phyloP scores from a whole-genome alignment of 2,797 vertebrate species.

The Silurus aristotelis region DNA sequence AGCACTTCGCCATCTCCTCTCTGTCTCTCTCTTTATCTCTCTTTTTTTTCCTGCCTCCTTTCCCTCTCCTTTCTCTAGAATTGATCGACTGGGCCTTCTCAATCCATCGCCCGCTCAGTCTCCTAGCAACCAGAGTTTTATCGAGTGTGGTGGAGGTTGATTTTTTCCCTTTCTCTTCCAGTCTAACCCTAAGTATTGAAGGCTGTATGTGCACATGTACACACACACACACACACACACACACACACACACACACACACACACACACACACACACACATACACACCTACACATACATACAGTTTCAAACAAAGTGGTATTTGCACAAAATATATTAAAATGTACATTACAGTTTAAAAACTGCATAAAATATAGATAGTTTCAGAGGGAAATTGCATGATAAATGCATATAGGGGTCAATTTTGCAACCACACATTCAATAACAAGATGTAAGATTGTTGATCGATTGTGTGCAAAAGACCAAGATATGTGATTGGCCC shows the following conservation, averaged over 20 bases:
- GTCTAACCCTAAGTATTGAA: conserved; percentile 63
- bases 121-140: conserved; percentile 83
- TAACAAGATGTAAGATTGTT: background rate
- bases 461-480: background rate
- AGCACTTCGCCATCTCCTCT: conserved; percentile 16
- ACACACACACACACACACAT: background rate
- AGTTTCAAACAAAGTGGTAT: background rate
- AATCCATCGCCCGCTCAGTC: conserved; percentile 84
- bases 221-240: background rate
- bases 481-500: background rate
- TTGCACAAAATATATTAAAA: conserved; percentile 25
- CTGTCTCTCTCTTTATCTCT: background rate
- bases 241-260: background rate
- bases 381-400: too few relatives aligned
- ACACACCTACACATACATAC: background rate
- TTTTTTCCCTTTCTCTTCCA: conserved; percentile 34
- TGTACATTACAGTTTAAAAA: background rate
- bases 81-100: conserved; percentile 83
- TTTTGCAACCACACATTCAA: background rate
- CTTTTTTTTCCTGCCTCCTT: conserved; percentile 23
- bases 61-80: conserved; percentile 71
- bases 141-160: conserved; percentile 76
- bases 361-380: too few relatives aligned
- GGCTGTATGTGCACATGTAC: conserved; percentile 52
- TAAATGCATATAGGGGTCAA: background rate